Conservation (phyloP, 1,140 invertebrate species). For the Tetraneura akinire region DNA sequence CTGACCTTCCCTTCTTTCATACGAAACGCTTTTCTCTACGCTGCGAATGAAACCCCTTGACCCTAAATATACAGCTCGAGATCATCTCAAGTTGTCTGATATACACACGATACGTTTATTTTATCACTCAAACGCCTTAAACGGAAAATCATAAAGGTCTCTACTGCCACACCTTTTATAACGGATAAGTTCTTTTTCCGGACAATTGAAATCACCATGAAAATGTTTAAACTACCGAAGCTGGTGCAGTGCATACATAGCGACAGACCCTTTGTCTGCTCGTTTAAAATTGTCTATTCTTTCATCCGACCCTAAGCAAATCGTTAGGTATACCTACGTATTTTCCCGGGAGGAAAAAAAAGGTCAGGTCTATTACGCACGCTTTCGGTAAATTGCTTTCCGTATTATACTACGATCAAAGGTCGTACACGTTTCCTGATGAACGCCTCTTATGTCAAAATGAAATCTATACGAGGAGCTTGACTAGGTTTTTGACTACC, state of each 20-base stretch:
- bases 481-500: background rate
- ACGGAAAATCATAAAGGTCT: conserved; percentile 40
- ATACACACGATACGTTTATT: conserved; percentile 24
- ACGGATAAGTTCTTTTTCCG: conserved; percentile 34
- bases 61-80: conserved; percentile 30
- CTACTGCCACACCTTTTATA: conserved; percentile 32
- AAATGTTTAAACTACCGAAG: conserved; percentile 26
- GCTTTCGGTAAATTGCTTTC: conserved; percentile 44
- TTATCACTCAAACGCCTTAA: conserved; percentile 40
- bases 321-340: conserved; percentile 48
- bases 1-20: background rate
- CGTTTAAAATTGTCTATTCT: conserved; percentile 46
- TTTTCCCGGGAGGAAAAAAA: conserved; percentile 10
- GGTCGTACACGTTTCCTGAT: conserved; percentile 30
- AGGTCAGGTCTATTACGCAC: conserved; percentile 43
- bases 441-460: conserved; percentile 16
- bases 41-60: conserved; percentile 27
- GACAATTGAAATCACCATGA: conserved; percentile 44
- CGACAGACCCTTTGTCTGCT: conserved; percentile 28
- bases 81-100: conserved; percentile 22
- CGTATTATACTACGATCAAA: conserved; percentile 44
- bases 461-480: background rate
- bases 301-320: conserved; percentile 37
- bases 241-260: background rate
- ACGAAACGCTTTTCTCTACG: background rate